These are phyloP conservation scores for Oxyscelio sp. DNA, from an alignment of 2,888 invertebrate species.

Conservation along the genomic window DNA sequence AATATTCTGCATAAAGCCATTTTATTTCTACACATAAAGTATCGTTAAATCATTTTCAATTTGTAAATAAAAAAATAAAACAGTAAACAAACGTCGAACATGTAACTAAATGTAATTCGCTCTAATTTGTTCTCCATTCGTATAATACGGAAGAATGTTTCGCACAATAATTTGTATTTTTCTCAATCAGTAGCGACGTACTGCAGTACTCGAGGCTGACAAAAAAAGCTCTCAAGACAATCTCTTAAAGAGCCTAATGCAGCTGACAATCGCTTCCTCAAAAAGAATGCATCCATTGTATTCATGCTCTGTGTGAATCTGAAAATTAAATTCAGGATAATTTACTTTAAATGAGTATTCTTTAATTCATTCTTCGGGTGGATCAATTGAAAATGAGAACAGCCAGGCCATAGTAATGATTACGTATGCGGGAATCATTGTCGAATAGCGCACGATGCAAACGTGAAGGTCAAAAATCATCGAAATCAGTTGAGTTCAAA, in stretches of 20 bases:
- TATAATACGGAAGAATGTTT: too few relatives aligned
- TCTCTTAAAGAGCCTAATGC: neutral
- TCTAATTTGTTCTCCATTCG: too few relatives aligned
- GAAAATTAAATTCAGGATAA: slow-evolving; percentile 1
- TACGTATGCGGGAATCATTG: slow-evolving; percentile 88
- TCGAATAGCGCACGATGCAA: slow-evolving; percentile 84
- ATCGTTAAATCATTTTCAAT: too few relatives aligned
- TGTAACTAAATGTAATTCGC: too few relatives aligned
- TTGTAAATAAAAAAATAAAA: too few relatives aligned
- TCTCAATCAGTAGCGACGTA: too few relatives aligned
- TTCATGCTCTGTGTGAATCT: neutral
- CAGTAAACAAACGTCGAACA: too few relatives aligned
- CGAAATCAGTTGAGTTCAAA: slow-evolving; percentile 88
- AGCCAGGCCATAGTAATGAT: slow-evolving; percentile 84
- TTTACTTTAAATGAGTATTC: slow-evolving; percentile 12
- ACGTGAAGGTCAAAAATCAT: slow-evolving; percentile 88
- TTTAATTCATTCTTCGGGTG: neutral
- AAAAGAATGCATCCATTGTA: neutral
- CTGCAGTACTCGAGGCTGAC: too few relatives aligned
- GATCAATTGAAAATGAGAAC: slow-evolving; percentile 45
- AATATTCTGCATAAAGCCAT: too few relatives aligned
- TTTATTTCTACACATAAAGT: too few relatives aligned
- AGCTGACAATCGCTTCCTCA: neutral
- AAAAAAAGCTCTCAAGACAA: too few relatives aligned
- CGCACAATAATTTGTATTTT: too few relatives aligned